Percentiles rank a stretch among this genome's conserved stretches.
phyloP scores from a whole-genome alignment of 2,113 vertebrate genomes.

The Poeciliopsis turrubarensis region DNA sequence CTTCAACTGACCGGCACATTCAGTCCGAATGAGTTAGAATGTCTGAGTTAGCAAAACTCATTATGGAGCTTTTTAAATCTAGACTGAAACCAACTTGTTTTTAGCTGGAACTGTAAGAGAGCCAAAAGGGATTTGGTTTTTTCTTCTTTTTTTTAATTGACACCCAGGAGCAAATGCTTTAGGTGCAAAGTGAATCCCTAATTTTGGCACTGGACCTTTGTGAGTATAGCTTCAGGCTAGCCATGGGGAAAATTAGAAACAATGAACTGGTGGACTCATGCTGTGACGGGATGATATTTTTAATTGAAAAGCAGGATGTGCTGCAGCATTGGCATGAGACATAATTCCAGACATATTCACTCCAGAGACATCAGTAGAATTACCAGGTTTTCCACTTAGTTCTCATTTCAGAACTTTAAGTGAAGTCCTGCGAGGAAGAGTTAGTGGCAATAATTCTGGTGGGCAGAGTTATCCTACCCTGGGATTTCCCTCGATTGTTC shows the following conservation, averaged over 20 bases:
- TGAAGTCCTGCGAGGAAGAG: too few relatives aligned
- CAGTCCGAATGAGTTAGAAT: slow-evolving; percentile 34
- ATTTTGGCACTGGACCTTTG: slow-evolving; percentile 17
- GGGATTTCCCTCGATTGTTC: too few relatives aligned
- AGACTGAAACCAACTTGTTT: slow-evolving; percentile 1
- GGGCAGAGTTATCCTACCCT: too few relatives aligned
- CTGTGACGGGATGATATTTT: slow-evolving; percentile 40
- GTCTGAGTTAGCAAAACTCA: slow-evolving; percentile 14
- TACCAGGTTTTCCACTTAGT: too few relatives aligned
- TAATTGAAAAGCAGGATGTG: slow-evolving; percentile 52
- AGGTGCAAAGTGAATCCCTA: slow-evolving; percentile 13
- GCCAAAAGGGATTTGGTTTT: neutral
- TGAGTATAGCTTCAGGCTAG: slow-evolving; percentile 8
- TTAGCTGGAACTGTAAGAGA: slow-evolving; percentile 3
- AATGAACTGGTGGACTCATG: slow-evolving; percentile 43
- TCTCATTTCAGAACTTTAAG: too few relatives aligned
- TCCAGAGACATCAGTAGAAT: neutral
- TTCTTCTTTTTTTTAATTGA: slow-evolving; percentile 15
- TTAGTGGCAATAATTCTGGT: too few relatives aligned
- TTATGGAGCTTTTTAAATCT: slow-evolving; percentile 5
- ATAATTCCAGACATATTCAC: slow-evolving; percentile 26
- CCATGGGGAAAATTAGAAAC: slow-evolving; percentile 21
- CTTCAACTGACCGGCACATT: slow-evolving; percentile 27
- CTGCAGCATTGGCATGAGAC: slow-evolving; percentile 23
- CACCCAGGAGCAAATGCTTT: slow-evolving; percentile 20